phyloP scores from a whole-genome alignment of 2,797 vertebrate genomes.

The Menidia menidia region DNA sequence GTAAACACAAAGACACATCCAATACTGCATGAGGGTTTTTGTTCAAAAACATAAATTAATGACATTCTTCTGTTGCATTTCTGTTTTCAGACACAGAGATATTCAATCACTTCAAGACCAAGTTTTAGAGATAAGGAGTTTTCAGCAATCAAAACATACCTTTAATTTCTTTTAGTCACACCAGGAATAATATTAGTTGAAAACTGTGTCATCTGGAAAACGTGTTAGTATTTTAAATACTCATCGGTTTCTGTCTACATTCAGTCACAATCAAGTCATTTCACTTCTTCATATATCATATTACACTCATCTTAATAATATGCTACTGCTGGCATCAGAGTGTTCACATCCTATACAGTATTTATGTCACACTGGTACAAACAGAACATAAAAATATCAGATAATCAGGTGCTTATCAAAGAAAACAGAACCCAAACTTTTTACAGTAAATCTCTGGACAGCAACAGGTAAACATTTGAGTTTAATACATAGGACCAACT shows the following conservation, averaged over 20 bases:
- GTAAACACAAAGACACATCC: slow-evolving; percentile 70
- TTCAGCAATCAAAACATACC: slow-evolving; percentile 42
- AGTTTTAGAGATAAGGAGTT: slow-evolving; percentile 45
- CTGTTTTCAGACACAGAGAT: slow-evolving; percentile 44
- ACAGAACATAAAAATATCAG: slow-evolving; percentile 65
- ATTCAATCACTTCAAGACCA: slow-evolving; percentile 35
- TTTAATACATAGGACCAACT: slow-evolving; percentile 75
- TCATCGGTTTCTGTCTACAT: slow-evolving; percentile 67
- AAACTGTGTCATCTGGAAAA: slow-evolving; percentile 50
- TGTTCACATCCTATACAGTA: slow-evolving; percentile 52
- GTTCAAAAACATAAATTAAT: slow-evolving; percentile 37
- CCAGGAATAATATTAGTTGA: slow-evolving; percentile 53
- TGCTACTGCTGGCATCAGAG: slow-evolving; percentile 57
- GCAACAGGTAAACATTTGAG: slow-evolving; percentile 55
- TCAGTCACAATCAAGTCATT: slow-evolving; percentile 75
- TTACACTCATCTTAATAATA: slow-evolving; percentile 47
- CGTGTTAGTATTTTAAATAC: slow-evolving; percentile 45
- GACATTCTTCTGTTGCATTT: slow-evolving; percentile 54
- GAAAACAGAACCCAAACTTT: slow-evolving; percentile 56
- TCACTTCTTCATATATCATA: slow-evolving; percentile 43
- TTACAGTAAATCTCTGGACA: slow-evolving; percentile 70
- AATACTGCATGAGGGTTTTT: slow-evolving; percentile 59
- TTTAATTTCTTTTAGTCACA: slow-evolving; percentile 60
- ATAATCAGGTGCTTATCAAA: slow-evolving; percentile 55
- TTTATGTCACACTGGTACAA: slow-evolving; percentile 64